phyloP scores from a whole-genome alignment of 2,888 invertebrate genomes.

The Cheilosia variabilis region DNA sequence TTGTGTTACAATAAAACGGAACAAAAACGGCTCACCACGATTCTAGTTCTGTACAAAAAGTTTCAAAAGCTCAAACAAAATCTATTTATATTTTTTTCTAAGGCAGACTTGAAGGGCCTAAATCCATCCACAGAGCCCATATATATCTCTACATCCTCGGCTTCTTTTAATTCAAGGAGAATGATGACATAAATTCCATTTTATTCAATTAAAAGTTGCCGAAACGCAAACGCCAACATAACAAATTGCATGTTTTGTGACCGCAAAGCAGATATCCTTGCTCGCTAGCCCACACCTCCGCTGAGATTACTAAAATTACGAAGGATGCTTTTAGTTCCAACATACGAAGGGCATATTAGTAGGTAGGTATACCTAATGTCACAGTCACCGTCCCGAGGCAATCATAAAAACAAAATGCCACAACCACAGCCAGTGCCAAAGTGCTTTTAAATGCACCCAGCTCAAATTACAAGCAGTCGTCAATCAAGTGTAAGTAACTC shows the following conservation, averaged over 20 bases:
- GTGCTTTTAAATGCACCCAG: constrained; percentile 47
- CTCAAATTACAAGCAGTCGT: constrained; percentile 64
- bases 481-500: constrained; percentile 62
- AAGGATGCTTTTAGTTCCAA: constrained; percentile 42
- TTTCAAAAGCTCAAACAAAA: too few species aligned
- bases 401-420: constrained; percentile 43
- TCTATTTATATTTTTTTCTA: neutral
- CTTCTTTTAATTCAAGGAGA: constrained; percentile 28
- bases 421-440: constrained; percentile 19
- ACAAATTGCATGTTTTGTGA: constrained; percentile 25
- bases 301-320: constrained; percentile 17
- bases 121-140: neutral
- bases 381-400: constrained; percentile 1
- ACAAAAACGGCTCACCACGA: too few species aligned
- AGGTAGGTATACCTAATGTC: neutral
- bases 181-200: constrained; percentile 62
- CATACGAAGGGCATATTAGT: neutral
- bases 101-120: neutral
- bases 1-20: too few species aligned
- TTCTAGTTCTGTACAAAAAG: too few species aligned
- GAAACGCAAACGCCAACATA: constrained; percentile 25
- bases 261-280: constrained; percentile 44
- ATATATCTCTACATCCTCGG: neutral
- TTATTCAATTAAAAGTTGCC: constrained; percentile 67
- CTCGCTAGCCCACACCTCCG: constrained; percentile 13